Conservation (phyloP, 2,888 invertebrate genomes). For the Lasioglossum vierecki region DNA sequence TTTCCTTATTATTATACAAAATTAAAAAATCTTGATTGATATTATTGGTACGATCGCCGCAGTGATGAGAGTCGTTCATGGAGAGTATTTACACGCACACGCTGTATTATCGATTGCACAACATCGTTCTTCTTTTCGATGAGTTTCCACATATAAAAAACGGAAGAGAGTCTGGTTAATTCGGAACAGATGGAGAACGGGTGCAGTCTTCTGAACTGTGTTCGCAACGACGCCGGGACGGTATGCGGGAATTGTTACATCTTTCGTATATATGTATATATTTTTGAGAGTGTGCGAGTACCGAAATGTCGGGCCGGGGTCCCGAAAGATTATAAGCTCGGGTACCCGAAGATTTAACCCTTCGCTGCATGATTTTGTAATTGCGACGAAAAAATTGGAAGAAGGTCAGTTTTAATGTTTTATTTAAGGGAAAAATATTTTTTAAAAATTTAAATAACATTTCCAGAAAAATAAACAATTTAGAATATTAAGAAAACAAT, state of each 20-base stretch:
- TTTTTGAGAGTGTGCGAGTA: not conserved
- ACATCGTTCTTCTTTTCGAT: not conserved
- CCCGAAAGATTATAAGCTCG: not conserved
- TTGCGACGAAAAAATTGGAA: too few relatives aligned
- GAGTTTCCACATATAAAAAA: conserved; percentile 6
- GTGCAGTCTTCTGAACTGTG: conserved; percentile 22
- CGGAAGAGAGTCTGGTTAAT: conserved; percentile 3
- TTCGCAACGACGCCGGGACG: conserved; percentile 57
- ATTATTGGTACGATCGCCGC: conserved; percentile 2
- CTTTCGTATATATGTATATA: conserved; percentile 22
- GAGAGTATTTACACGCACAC: conserved; percentile 29
- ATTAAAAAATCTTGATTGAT: conserved; percentile 20
- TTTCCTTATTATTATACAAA: conserved; percentile 27
- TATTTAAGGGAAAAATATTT: too few relatives aligned
- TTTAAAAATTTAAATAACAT: too few relatives aligned
- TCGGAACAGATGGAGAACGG: conserved; percentile 34
- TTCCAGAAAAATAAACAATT: too few relatives aligned
- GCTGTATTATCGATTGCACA: not conserved
- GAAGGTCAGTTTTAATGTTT: too few relatives aligned
- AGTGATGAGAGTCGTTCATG: not conserved
- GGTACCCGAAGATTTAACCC: not conserved
- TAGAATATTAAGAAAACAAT: too few relatives aligned
- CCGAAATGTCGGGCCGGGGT: not conserved
- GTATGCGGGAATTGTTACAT: conserved; percentile 53
- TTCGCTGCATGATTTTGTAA: too few relatives aligned